phyloP scores from a whole-genome alignment of 2,113 vertebrate species.

The Puntigrus tetrazona region DNA sequence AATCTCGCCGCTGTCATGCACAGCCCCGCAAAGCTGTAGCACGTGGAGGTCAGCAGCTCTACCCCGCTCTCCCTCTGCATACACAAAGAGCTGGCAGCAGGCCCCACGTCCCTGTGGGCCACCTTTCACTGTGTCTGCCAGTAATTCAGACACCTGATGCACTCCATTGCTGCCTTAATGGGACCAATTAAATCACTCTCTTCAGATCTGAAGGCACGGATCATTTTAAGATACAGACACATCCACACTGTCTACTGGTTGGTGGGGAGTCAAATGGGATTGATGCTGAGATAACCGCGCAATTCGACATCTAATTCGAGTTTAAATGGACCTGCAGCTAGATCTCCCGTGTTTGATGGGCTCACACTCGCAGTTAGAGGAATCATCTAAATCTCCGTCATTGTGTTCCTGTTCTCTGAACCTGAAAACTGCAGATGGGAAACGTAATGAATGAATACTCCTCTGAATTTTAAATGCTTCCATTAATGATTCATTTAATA shows the following conservation, averaged over 20 bases:
- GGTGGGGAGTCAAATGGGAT: conserved; percentile 9
- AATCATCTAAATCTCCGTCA: not conserved
- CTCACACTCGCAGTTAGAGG: not conserved
- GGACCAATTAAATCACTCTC: conserved; percentile 27
- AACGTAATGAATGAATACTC: not conserved
- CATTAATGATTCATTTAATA: not conserved
- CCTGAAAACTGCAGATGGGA: conserved; percentile 11
- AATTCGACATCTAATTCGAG: conserved; percentile 28
- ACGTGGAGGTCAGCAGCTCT: conserved; percentile 44
- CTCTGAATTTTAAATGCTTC: not conserved
- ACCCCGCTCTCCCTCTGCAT: conserved; percentile 31
- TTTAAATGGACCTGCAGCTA: conserved; percentile 26
- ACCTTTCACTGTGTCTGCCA: conserved; percentile 16
- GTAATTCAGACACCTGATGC: conserved; percentile 35
- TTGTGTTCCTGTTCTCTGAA: not conserved
- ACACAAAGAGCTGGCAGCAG: conserved; percentile 38
- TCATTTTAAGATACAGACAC: conserved; percentile 36
- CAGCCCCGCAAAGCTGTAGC: conserved; percentile 30
- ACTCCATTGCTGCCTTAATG: conserved; percentile 28
- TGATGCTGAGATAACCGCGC: not conserved
- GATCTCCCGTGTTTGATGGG: conserved; percentile 7
- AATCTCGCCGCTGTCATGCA: conserved; percentile 48
- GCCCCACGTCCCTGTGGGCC: conserved; percentile 19
- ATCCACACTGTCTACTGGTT: conserved; percentile 11
- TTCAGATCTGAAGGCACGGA: conserved; percentile 23